Base-by-base conservation (phyloP, 2,797 vertebrate genomes). In the Knipowitschia caucasica region DNA sequence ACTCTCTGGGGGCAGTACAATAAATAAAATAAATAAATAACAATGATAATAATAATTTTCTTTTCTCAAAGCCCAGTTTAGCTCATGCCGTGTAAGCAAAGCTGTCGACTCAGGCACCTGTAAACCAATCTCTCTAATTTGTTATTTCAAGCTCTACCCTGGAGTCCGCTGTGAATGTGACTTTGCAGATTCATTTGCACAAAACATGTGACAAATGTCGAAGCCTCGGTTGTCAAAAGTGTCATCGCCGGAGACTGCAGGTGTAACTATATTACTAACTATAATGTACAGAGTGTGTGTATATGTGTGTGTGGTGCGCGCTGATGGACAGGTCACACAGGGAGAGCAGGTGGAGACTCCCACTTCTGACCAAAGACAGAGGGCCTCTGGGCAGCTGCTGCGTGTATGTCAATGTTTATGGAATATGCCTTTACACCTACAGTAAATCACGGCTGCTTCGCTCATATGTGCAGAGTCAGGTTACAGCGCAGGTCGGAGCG, bases 401-500 rank as follows among this genome's bases (percentile, higher is more conserved):
- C 82, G 76, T 83, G 77, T 87, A 72, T 90, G 86, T 90, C 86
- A 89, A 89, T 89, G 89, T 91, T 91, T 89, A 89, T 87, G 73
- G 89, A 90, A 88, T 90, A 89, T 86, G 86, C 71, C 76, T 89
- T 89, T 86, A 89, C 73, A 58, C 78, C 73, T 17, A 61, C 82
- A 73, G 83, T 90, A 88, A 89, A 89, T 90, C 83, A 86, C 73
- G 34, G 58, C 86, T 90, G 33, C 76, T 85, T 80, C 71, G 53
- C 26, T 39, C 59, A 44, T 51, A 73, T 30, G n/a, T n/a, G 62
- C 53, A 53, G 66, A 73, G 64, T 84, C 70, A 2, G 4, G 67
- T 87, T 87, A 78, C 82, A 67, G 42, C 64, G 77, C 69, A 14
- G 43, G 68, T 81, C 78, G 82, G 62, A 50, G 62, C 71, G 49